phyloP scores from a whole-genome alignment of 2,113 vertebrate genomes.

The Vanacampus margaritifer region DNA sequence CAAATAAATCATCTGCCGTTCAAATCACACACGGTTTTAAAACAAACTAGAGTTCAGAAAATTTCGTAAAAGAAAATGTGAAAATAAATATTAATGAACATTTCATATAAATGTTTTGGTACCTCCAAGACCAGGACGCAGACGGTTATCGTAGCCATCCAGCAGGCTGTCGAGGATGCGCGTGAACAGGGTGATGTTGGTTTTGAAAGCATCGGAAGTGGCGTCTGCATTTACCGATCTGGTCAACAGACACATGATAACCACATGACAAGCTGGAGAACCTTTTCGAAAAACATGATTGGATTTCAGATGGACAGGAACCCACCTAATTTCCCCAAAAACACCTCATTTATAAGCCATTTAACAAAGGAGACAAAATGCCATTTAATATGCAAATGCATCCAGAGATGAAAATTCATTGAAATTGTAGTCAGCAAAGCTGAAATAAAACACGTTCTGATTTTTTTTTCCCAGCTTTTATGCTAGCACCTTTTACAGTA shows the following conservation, averaged over 20 bases:
- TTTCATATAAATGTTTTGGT: slow-evolving; percentile 51
- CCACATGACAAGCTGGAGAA: slow-evolving; percentile 5
- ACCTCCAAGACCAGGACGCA: slow-evolving; percentile 97
- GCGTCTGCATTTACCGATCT: slow-evolving; percentile 86
- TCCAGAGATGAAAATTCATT: no score
- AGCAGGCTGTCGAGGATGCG: slow-evolving; percentile 97
- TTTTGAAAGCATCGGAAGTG: slow-evolving; percentile 89
- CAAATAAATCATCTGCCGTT: slow-evolving; percentile 14
- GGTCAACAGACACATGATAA: slow-evolving; percentile 48
- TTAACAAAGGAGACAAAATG: background rate
- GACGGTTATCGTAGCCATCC: slow-evolving; percentile 98
- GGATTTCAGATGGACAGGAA: background rate
- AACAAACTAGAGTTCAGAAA: slow-evolving; percentile 1
- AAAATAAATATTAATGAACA: background rate
- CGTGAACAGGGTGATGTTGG: slow-evolving; percentile 98
- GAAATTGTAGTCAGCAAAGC: no score
- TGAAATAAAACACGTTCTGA: no score
- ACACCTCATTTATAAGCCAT: no score
- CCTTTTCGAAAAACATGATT: slow-evolving; percentile 8
- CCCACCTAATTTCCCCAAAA: no score
- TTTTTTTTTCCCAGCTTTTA: no score
- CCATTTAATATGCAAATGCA: no score
- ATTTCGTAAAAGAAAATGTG: background rate
- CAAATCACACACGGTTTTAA: slow-evolving; percentile 26
- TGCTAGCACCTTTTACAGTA: no score